Evolutionary conservation across 2,797 vertebrate genomes (phyloP).

Genomic region (Typhlichthys eigenmanni): DNA sequence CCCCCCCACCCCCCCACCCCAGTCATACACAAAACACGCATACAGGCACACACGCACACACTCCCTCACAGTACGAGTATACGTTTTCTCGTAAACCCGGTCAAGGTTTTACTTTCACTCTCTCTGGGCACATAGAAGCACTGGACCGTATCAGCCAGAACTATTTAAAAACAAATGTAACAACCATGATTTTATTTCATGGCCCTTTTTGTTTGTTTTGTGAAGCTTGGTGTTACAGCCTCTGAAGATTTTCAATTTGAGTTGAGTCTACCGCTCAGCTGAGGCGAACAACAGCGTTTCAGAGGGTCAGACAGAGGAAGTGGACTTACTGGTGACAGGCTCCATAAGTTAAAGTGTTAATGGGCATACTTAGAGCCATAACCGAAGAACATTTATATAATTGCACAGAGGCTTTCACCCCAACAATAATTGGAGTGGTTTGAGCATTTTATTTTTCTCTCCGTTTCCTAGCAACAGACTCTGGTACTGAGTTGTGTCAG

Average conservation of each 20-base stretch:
- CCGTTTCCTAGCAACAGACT: slow-evolving; percentile 82
- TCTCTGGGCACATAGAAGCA: slow-evolving; percentile 12
- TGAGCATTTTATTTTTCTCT: slow-evolving; percentile 77
- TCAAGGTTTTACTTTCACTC: slow-evolving; percentile 24
- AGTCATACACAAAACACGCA: neutral
- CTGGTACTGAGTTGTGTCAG: slow-evolving; percentile 69
- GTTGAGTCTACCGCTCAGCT: too few relatives aligned
- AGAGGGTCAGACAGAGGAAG: slow-evolving; percentile 25
- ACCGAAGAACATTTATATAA: slow-evolving; percentile 78
- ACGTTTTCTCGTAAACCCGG: slow-evolving; percentile 21
- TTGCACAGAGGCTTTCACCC: slow-evolving; percentile 77
- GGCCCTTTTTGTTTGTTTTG: too few relatives aligned
- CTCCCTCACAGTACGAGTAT: too few relatives aligned
- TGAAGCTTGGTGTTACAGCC: too few relatives aligned
- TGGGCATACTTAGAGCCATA: slow-evolving; percentile 62
- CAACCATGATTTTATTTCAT: too few relatives aligned
- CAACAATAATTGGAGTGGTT: slow-evolving; percentile 74
- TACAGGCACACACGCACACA: too few relatives aligned
- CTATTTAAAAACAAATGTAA: neutral
- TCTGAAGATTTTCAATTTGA: too few relatives aligned
- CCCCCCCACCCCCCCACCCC: slow-evolving; percentile 19
- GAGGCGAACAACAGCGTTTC: too few relatives aligned
- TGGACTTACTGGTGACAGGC: slow-evolving; percentile 50
- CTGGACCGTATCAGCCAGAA: slow-evolving; percentile 19
- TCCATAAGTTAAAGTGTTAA: slow-evolving; percentile 56